Evolutionary conservation across 92 coral and sea anemone genomes (phyloP), one percentile per base, ranked within the genome.

Genomic region (Palythoa grandis): DNA sequence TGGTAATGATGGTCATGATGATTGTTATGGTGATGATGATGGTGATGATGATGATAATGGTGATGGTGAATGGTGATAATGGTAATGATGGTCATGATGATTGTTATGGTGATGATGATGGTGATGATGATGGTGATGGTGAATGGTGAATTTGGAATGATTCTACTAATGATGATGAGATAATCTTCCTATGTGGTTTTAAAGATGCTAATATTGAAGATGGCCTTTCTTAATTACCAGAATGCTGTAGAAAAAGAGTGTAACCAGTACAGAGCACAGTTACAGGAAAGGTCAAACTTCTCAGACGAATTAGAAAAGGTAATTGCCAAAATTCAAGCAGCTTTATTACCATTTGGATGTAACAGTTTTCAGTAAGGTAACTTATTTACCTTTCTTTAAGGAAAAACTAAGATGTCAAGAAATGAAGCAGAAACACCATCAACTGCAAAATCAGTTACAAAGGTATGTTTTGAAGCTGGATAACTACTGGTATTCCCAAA

Each of bases 371-470:
- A 7, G 17, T 11, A 52, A 22, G 16, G 0, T 19, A 3, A 16
- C 17, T 38, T 12, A 4, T 50, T 7, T 40, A 35, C 63, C 54
- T 75, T 80, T 48, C 77, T 38, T 77, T 4, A 86, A 97, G 99
- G 99, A 97, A 82, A 95, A 87, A 71, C 17, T 78, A 23, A 88
- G 90, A 60, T 88, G 82, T 29, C 99, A 97, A 86, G 99, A 95
- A 54, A 86, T 94, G 79, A 97, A 89, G 85, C 94, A 93, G 57
- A 97, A 97, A 78, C 95, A 92, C 19, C 99, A 95, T 63, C 92
- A 94, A 47, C 70, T 97, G 17, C 99, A 97, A 84, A 95, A 95
- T 78, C 99, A 97, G 77, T 91, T 92, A 87, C 99, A 97, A 83
- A 97, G 99, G 99, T 97, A 89, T 23, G 78, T 68, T 23, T 71